Evolutionary conservation across 1,140 invertebrate species (phyloP).

Genomic region (Eumeta japonica): DNA sequence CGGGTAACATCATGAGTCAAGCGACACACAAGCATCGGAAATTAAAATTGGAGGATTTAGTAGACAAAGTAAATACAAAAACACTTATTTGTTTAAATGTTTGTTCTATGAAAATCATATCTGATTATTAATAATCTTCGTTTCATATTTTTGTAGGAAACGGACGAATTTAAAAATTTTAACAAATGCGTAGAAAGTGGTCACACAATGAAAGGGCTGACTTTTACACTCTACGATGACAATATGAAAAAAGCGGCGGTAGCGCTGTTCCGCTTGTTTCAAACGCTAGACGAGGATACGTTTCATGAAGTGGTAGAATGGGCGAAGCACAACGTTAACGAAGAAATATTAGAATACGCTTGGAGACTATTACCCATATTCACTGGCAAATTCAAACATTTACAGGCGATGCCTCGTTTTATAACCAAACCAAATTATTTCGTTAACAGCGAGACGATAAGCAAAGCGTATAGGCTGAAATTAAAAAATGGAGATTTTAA

Average conservation of each 20-base stretch:
- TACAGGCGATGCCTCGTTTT: conserved; percentile 25
- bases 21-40: too few species aligned
- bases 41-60: too few species aligned
- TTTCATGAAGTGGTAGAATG: conserved; percentile 20
- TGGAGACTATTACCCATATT: conserved; percentile 19
- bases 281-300: conserved; percentile 12
- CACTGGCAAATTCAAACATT: conserved; percentile 10
- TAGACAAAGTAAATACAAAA: too few species aligned
- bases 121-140: too few species aligned
- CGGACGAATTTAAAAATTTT: neutral
- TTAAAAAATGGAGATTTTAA: conserved; percentile 23
- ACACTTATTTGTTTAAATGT: too few species aligned
- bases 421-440: conserved; percentile 38
- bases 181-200: conserved; percentile 26
- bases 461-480: conserved; percentile 31
- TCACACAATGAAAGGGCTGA: conserved; percentile 24
- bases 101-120: too few species aligned
- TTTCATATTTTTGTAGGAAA: too few species aligned
- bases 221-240: conserved; percentile 44
- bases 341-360: conserved; percentile 32
- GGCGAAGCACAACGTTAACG: conserved; percentile 27
- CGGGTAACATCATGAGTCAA: too few species aligned
- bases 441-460: conserved; percentile 35
- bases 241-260: conserved; percentile 35
- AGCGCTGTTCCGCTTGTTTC: conserved; percentile 28